phyloP scores from a whole-genome alignment of 2,113 vertebrate species.

The Probosciger aterrimus region DNA sequence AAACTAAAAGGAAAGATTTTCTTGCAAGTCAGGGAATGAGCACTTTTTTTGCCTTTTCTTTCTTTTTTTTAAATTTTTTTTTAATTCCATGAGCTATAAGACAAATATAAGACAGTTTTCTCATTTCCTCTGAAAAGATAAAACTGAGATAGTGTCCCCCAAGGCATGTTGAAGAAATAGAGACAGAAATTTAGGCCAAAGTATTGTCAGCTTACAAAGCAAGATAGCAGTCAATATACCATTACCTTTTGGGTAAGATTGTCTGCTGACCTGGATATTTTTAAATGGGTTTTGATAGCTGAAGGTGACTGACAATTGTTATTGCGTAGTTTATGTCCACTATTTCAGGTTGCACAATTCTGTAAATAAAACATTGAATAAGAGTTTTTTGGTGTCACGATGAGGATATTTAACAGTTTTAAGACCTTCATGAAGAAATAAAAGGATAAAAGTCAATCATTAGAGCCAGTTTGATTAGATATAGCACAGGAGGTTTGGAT shows the following conservation, averaged over 20 bases:
- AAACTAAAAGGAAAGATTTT: not conserved
- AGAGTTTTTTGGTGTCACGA: not conserved
- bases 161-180: slow-evolving; percentile 31
- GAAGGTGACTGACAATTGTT: not conserved
- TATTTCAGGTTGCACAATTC: not conserved
- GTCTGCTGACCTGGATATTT: slow-evolving; percentile 7
- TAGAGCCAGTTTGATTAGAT: not conserved
- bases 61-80: not conserved
- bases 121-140: slow-evolving; percentile 48
- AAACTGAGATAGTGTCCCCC: slow-evolving; percentile 21
- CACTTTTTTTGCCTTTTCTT: not conserved
- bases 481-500: not conserved
- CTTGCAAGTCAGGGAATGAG: not conserved
- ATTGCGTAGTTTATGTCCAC: not conserved
- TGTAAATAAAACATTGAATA: not conserved
- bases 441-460: not conserved
- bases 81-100: not conserved
- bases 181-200: slow-evolving; percentile 50
- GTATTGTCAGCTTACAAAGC: slow-evolving; percentile 17
- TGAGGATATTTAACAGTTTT: not conserved
- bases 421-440: not conserved
- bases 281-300: not conserved
- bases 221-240: not conserved
- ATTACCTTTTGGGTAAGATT: slow-evolving; percentile 30
- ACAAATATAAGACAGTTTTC: slow-evolving; percentile 48